phyloP scores from a whole-genome alignment of 2,797 vertebrate genomes.

The Onychomys torridus region DNA sequence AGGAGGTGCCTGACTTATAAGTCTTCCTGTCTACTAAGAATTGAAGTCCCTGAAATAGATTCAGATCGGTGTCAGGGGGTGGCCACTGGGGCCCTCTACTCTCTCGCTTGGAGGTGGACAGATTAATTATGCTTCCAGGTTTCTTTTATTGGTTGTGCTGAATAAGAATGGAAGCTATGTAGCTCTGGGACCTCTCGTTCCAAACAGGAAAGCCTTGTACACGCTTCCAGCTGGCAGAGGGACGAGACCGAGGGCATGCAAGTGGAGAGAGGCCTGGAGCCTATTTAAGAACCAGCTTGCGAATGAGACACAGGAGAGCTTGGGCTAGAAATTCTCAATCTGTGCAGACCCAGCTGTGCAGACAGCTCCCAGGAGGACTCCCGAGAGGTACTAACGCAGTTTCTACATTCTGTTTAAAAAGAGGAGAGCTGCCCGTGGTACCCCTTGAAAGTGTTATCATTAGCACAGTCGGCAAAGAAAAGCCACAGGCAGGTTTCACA shows the following conservation, averaged over 20 bases:
- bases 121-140: neutral
- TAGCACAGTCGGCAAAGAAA: accelerated
- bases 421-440: too few species aligned
- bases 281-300: neutral
- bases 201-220: neutral
- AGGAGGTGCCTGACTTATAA: neutral
- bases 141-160: neutral
- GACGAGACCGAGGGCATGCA: neutral
- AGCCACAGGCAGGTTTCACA: neutral
- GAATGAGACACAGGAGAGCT: neutral
- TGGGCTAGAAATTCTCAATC: neutral
- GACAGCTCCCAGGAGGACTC: accelerated
- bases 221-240: neutral
- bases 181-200: neutral
- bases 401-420: neutral
- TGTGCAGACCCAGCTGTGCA: accelerated
- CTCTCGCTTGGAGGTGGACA: neutral
- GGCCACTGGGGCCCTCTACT: too few species aligned
- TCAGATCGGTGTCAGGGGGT: accelerated
- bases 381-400: neutral
- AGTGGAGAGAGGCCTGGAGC: neutral
- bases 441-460: neutral
- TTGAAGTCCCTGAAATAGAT: neutral
- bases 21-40: accelerated
- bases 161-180: neutral